Evolutionary conservation across 2,797 vertebrate species (phyloP).

Genomic region (Danio tinwini): DNA sequence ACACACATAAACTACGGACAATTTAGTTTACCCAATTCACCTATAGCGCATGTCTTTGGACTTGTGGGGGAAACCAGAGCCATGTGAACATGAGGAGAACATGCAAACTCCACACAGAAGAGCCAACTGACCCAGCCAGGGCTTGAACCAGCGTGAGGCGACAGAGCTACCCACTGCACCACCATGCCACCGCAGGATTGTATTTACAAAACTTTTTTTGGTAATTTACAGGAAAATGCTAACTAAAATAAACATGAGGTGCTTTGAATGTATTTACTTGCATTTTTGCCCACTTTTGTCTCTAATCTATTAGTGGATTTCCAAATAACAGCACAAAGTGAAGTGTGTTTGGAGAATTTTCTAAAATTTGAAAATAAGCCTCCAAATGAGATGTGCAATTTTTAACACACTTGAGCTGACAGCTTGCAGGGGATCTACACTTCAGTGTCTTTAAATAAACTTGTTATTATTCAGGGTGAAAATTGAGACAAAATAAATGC

Average conservation of each 20-base stretch:
- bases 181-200: too few species aligned
- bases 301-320: constrained; percentile 57
- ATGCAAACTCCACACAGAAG: too few species aligned
- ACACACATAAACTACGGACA: too few species aligned
- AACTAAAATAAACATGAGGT: neutral
- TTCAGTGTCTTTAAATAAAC: constrained; percentile 77
- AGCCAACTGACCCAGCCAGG: too few species aligned
- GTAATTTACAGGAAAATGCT: neutral
- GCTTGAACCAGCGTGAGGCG: too few species aligned
- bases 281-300: neutral
- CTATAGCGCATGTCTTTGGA: too few species aligned
- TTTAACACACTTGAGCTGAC: constrained; percentile 71
- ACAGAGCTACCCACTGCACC: too few species aligned
- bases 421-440: constrained; percentile 70
- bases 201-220: neutral
- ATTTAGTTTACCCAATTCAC: too few species aligned
- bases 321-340: constrained; percentile 64
- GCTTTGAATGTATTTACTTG: neutral
- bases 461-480: constrained; percentile 77
- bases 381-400: constrained; percentile 44
- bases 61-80: too few species aligned
- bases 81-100: too few species aligned
- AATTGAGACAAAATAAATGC: constrained; percentile 75
- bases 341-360: neutral
- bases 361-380: constrained; percentile 33